Conservation (phyloP, 2,113 vertebrate species). For the Cyanoramphus novaezelandiae region DNA sequence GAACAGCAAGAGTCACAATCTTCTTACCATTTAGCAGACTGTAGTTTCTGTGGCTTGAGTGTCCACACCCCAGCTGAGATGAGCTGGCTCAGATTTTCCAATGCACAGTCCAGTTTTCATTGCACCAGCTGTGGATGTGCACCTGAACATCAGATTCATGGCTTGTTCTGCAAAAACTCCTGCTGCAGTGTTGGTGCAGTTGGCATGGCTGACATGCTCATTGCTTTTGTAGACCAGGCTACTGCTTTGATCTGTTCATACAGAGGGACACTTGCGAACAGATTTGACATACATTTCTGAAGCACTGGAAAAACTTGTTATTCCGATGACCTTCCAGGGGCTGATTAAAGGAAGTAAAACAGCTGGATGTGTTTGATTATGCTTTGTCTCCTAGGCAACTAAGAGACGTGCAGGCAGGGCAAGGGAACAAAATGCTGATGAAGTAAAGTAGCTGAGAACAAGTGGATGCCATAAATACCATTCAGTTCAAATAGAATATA, state of each 20-base stretch:
- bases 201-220: rapidly evolving
- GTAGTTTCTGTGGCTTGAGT: background rate
- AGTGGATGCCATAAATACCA: background rate
- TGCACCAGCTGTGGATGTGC: background rate
- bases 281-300: background rate
- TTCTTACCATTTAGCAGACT: background rate
- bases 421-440: background rate
- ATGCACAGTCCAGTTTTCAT: background rate
- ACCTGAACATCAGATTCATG: background rate
- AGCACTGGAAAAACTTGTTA: background rate
- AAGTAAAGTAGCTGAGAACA: conserved; percentile 6
- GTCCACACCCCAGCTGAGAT: background rate
- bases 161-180: background rate
- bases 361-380: background rate
- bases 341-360: background rate
- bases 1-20: background rate
- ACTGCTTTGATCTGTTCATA: background rate
- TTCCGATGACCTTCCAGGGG: background rate
- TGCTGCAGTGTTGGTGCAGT: background rate
- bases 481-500: background rate
- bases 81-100: background rate
- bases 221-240: background rate
- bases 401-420: background rate
- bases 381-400: conserved; percentile 11
- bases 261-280: background rate